Conservation (phyloP, 1,140 invertebrate species). For the Drosophila kurseongensis region DNA sequence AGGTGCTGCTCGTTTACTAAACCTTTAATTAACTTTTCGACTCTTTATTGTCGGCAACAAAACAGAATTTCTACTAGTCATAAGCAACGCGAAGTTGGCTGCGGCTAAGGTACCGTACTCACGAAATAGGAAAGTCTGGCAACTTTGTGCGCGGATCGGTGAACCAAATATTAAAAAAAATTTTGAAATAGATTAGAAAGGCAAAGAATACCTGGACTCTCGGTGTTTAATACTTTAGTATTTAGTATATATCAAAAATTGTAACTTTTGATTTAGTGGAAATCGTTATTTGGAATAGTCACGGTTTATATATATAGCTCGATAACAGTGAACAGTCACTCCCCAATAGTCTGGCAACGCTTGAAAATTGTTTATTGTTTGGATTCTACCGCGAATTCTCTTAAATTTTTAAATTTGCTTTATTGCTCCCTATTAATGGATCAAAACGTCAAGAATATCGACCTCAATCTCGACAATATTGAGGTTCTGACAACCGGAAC, state of each 20-base stretch:
- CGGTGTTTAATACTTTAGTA: too few species aligned
- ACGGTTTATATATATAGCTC: background rate
- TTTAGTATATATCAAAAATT: too few species aligned
- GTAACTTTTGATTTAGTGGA: background rate
- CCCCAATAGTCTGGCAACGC: constrained; percentile 7
- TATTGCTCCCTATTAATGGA: constrained; percentile 33
- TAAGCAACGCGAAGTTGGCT: constrained; percentile 62
- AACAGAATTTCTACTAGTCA: constrained; percentile 77
- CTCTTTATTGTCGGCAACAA: constrained; percentile 68
- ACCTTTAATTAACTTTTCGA: constrained; percentile 29
- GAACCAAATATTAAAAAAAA: background rate
- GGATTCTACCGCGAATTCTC: constrained; percentile 43
- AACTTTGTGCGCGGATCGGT: constrained; percentile 1
- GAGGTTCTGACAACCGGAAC: constrained; percentile 67
- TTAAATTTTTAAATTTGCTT: constrained; percentile 21
- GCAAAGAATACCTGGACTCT: too few species aligned
- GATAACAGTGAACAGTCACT: constrained; percentile 13
- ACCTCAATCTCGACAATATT: constrained; percentile 57
- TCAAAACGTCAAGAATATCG: constrained; percentile 51
- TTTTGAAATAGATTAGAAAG: background rate
- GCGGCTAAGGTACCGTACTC: constrained; percentile 24
- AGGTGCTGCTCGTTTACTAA: constrained; percentile 8
- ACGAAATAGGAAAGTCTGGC: background rate
- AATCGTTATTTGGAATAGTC: background rate
- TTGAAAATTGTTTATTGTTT: constrained; percentile 25